Evolutionary conservation across 2,888 invertebrate genomes (phyloP).

Genomic region (Carterocephalus palaemon): DNA sequence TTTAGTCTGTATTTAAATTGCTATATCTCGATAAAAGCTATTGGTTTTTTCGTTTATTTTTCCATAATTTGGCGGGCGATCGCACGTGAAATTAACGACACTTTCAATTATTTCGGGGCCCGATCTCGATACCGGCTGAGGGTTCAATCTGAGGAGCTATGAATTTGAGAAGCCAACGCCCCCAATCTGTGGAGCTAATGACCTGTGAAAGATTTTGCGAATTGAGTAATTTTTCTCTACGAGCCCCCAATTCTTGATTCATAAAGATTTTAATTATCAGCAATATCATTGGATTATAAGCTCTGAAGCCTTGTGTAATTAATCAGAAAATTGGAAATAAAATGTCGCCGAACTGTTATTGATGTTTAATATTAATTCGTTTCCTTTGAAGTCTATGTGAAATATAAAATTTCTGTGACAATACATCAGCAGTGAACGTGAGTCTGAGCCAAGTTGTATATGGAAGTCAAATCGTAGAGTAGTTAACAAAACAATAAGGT

Average conservation of each 20-base stretch:
- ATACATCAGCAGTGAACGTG: too few species aligned
- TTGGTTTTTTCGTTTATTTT: conserved; percentile 25
- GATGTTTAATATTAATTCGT: too few species aligned
- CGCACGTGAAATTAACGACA: conserved; percentile 33
- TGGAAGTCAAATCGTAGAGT: too few species aligned
- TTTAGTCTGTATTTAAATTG: conserved; percentile 5
- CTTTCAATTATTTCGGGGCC: conserved; percentile 47
- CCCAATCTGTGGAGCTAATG: conserved; percentile 70
- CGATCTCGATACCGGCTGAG: conserved; percentile 20
- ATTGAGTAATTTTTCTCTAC: conserved; percentile 47
- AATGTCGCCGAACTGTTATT: too few species aligned
- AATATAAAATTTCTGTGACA: too few species aligned
- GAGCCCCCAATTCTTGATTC: conserved; percentile 6
- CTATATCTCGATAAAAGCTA: conserved; percentile 21
- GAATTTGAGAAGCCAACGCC: conserved; percentile 53
- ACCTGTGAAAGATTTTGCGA: conserved; percentile 69
- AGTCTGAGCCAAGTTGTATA: too few species aligned
- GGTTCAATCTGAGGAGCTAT: conserved; percentile 49
- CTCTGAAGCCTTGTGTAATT: conserved; percentile 19
- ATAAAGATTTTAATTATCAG: conserved; percentile 21
- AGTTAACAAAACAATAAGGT: too few species aligned
- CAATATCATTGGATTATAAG: conserved; percentile 23
- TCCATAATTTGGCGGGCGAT: conserved; percentile 19
- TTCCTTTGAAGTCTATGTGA: too few species aligned
- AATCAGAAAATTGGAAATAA: conserved; percentile 12